phyloP scores from a whole-genome alignment of 1,140 invertebrate genomes.

The Aphaenogaster ashmeadi region DNA sequence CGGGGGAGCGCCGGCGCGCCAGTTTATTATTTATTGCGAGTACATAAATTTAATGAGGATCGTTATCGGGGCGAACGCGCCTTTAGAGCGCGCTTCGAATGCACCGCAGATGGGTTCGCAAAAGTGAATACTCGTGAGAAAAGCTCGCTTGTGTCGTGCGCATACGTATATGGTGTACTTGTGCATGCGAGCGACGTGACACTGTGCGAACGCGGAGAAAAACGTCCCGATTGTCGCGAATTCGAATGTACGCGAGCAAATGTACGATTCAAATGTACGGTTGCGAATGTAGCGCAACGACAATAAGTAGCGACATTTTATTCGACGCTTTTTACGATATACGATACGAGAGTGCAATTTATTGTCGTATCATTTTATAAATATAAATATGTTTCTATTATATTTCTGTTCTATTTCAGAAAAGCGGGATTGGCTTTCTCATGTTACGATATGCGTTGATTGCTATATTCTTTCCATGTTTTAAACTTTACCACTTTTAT shows the following conservation, averaged over 20 bases:
- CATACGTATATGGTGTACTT: slow-evolving; percentile 1
- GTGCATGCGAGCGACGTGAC: slow-evolving; percentile 17
- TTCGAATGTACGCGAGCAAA: slow-evolving; percentile 20
- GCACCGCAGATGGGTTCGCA: slow-evolving; percentile 57
- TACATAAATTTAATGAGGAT: slow-evolving; percentile 74
- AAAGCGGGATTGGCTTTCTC: neutral
- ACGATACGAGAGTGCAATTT: slow-evolving; percentile 29
- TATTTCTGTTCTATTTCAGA: neutral
- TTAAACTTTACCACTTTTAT: neutral
- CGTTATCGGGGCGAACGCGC: slow-evolving; percentile 59
- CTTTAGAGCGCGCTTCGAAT: slow-evolving; percentile 51
- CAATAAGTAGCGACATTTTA: slow-evolving; percentile 33
- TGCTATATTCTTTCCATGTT: neutral
- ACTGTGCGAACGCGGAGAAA: neutral
- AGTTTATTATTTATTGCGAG: slow-evolving; percentile 76
- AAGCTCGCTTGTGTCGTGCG: slow-evolving; percentile 2
- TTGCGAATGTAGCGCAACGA: neutral
- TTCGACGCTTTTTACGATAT: slow-evolving; percentile 3
- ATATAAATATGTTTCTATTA: slow-evolving; percentile 1
- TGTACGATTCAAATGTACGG: neutral
- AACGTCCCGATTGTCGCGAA: slow-evolving; percentile 10
- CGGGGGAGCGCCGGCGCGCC: slow-evolving; percentile 64
- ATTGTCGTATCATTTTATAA: slow-evolving; percentile 4
- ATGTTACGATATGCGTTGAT: neutral
- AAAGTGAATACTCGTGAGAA: slow-evolving; percentile 62